Conservation (phyloP, 2,888 invertebrate species). For the Bellardia pandia region DNA sequence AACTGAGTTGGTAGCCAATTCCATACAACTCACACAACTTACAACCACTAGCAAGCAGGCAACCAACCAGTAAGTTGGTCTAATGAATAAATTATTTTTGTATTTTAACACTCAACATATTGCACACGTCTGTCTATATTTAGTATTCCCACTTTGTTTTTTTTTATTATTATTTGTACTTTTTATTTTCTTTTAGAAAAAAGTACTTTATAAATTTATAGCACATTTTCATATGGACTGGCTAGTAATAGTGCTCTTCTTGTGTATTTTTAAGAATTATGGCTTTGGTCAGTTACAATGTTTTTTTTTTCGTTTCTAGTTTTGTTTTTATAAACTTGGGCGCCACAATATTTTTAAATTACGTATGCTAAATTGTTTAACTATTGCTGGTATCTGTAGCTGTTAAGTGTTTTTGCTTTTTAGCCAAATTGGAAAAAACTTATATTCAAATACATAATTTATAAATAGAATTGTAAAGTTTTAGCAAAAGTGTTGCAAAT, state of each 20-base stretch:
- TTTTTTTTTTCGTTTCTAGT: conserved; percentile 18
- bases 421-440: conserved; percentile 10
- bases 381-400: neutral
- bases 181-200: neutral
- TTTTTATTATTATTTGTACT: neutral
- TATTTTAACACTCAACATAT: conserved; percentile 55
- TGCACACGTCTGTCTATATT: conserved; percentile 63
- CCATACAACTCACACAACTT: neutral
- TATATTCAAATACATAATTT: neutral
- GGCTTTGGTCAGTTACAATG: conserved; percentile 53
- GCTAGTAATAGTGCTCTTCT: conserved; percentile 21
- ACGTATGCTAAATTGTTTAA: conserved; percentile 47
- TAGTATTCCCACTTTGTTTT: conserved; percentile 43
- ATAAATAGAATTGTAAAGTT: neutral
- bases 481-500: neutral
- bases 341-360: conserved; percentile 55
- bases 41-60: conserved; percentile 28
- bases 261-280: conserved; percentile 53
- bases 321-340: conserved; percentile 43
- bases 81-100: conserved; percentile 71
- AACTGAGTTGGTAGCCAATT: conserved; percentile 26
- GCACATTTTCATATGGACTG: conserved; percentile 22
- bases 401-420: conserved; percentile 30
- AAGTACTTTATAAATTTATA: conserved; percentile 55
- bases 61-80: conserved; percentile 61